phyloP scores from a whole-genome alignment of 2,113 vertebrate genomes.

The Hylia prasina region DNA sequence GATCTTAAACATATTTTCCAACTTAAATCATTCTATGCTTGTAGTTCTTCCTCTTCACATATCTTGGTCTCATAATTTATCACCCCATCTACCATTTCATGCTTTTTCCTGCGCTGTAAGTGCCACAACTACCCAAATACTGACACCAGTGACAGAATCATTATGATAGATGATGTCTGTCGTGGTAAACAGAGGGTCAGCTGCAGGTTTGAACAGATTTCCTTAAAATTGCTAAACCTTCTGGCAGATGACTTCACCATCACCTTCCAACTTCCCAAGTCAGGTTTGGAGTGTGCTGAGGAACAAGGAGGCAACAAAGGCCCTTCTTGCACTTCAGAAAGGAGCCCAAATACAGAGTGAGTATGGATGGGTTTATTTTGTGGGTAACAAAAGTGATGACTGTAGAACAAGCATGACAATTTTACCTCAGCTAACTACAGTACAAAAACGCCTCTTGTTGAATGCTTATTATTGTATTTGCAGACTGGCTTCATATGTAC shows the following conservation, averaged over 20 bases:
- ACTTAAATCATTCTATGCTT: not conserved
- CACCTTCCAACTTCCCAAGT: not conserved
- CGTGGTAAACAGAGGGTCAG: not conserved
- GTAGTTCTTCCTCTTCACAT: not conserved
- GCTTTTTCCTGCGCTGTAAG: not conserved
- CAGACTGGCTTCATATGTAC: not conserved
- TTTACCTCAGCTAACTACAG: not conserved
- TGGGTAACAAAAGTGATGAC: not conserved
- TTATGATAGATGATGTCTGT: not conserved
- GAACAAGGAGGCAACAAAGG: not conserved
- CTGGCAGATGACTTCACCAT: not conserved
- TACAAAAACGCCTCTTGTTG: not conserved
- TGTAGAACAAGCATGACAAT: not conserved
- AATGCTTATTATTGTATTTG: conserved; percentile 14
- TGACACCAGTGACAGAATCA: not conserved
- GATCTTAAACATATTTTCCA: not conserved
- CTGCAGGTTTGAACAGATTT: not conserved
- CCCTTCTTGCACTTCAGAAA: not conserved
- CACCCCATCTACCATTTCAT: not conserved
- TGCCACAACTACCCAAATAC: not conserved
- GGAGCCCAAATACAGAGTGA: not conserved
- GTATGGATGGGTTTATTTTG: not conserved
- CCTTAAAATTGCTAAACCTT: not conserved
- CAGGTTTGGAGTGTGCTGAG: not conserved
- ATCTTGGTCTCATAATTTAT: not conserved